Percentiles rank a stretch among this genome's conserved stretches.
Conservation (phyloP, 2,888 invertebrate genomes). For the Nomada fucata region DNA sequence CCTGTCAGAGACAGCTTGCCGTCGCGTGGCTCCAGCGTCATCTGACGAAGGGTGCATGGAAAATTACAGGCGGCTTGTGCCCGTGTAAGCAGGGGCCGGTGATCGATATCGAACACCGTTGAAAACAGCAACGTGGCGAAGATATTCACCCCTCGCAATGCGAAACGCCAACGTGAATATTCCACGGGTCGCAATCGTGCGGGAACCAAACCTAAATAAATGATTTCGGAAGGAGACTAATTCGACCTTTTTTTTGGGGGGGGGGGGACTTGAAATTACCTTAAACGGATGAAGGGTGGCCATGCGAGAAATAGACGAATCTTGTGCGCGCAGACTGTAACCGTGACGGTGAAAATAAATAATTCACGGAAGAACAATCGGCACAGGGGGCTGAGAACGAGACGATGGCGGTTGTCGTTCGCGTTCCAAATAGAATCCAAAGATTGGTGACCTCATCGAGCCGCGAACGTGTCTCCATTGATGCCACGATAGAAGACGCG, state of each 20-base stretch:
- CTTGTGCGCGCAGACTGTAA: no score
- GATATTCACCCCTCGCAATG: slow-evolving; percentile 45
- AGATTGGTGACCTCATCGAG: slow-evolving; percentile 63
- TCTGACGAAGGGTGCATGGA: slow-evolving; percentile 52
- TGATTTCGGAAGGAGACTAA: slow-evolving; percentile 20
- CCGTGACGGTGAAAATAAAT: background rate
- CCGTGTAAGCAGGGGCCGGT: slow-evolving; percentile 34
- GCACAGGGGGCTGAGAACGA: no score
- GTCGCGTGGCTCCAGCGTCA: slow-evolving; percentile 10
- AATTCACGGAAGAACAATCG: background rate
- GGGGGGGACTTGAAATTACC: no score
- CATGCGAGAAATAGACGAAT: no score
- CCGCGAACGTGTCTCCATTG: slow-evolving; percentile 54
- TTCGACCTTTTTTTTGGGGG: background rate
- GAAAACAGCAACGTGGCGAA: slow-evolving; percentile 55
- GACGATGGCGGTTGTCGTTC: background rate
- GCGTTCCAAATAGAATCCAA: slow-evolving; percentile 20
- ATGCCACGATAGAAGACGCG: slow-evolving; percentile 45
- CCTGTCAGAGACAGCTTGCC: slow-evolving; percentile 50
- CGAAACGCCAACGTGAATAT: slow-evolving; percentile 50
- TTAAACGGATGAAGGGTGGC: no score
- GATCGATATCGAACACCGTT: slow-evolving; percentile 62
- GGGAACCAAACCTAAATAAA: slow-evolving; percentile 44
- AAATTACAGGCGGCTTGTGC: slow-evolving; percentile 54
- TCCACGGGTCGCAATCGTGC: slow-evolving; percentile 37